Percentiles rank a stretch among this genome's conserved stretches.
These are phyloP conservation scores for Bombus consobrinus DNA, from an alignment of 1,140 invertebrate species.

Conservation along the genomic window DNA sequence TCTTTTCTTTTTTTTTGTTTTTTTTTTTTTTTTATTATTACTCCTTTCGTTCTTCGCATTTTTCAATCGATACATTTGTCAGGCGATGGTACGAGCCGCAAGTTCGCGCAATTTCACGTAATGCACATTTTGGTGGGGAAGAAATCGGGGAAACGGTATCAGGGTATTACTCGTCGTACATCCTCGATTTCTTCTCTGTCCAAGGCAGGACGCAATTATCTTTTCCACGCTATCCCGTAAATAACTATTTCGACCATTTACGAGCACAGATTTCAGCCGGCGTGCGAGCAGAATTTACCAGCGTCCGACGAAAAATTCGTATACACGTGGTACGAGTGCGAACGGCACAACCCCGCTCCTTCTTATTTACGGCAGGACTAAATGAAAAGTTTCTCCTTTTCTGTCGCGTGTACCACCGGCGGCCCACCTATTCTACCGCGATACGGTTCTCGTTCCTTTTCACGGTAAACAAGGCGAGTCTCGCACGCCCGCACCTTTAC, in stretches of 20 bases:
- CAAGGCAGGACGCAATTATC: constrained; percentile 52
- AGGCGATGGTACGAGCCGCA: constrained; percentile 30
- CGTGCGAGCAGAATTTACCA: constrained; percentile 46
- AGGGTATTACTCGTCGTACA: constrained; percentile 45
- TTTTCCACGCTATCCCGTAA: constrained; percentile 54
- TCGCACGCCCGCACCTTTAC: too few relatives aligned
- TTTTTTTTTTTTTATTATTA: neutral
- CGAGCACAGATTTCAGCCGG: constrained; percentile 46
- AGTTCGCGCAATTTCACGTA: constrained; percentile 61
- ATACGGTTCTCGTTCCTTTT: neutral
- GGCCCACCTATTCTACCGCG: too few relatives aligned
- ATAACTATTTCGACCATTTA: constrained; percentile 60
- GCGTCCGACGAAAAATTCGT: neutral
- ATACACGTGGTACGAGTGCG: neutral
- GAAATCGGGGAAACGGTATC: constrained; percentile 20
- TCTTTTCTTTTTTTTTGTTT: neutral
- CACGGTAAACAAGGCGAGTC: neutral
- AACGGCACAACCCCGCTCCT: constrained; percentile 28
- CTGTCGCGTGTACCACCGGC: neutral
- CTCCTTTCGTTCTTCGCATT: constrained; percentile 1
- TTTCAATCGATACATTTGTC: constrained; percentile 65
- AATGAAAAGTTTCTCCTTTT: constrained; percentile 50
- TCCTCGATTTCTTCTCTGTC: neutral
- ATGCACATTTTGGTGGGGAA: constrained; percentile 31
- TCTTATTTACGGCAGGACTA: constrained; percentile 66